phyloP scores from a whole-genome alignment of 2,113 vertebrate species.

The Melanotaenia duboulayi region DNA sequence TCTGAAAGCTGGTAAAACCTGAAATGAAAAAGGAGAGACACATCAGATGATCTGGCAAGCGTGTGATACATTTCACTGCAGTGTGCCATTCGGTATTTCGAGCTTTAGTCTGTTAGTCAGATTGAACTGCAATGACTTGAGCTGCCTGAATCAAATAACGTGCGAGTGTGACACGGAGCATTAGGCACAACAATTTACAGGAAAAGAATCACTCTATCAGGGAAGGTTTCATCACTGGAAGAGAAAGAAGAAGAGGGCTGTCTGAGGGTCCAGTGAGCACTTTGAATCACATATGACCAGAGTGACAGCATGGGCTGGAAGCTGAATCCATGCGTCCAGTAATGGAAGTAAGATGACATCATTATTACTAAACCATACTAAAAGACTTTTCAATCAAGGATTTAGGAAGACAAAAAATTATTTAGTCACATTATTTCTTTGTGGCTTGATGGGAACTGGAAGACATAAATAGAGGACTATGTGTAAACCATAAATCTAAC shows the following conservation, averaged over 20 bases:
- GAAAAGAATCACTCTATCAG: constrained; percentile 30
- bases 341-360: background rate
- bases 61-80: constrained; percentile 74
- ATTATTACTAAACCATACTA: constrained; percentile 1
- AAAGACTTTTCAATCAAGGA: background rate
- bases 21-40: constrained; percentile 17
- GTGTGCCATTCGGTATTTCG: constrained; percentile 75
- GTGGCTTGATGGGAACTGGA: too few species aligned
- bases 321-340: background rate
- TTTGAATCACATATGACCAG: constrained; percentile 3
- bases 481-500: too few species aligned
- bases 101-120: constrained; percentile 44
- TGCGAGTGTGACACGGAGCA: constrained; percentile 28
- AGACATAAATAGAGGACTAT: too few species aligned
- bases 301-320: background rate
- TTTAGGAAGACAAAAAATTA: background rate
- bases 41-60: constrained; percentile 60
- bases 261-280: background rate
- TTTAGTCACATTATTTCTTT: background rate
- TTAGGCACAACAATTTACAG: constrained; percentile 41
- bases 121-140: constrained; percentile 54
- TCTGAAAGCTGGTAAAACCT: constrained; percentile 41
- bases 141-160: constrained; percentile 55
- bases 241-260: background rate
- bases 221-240: background rate